phyloP scores from a whole-genome alignment of 2,797 vertebrate genomes.

The Chaunax sp. region DNA sequence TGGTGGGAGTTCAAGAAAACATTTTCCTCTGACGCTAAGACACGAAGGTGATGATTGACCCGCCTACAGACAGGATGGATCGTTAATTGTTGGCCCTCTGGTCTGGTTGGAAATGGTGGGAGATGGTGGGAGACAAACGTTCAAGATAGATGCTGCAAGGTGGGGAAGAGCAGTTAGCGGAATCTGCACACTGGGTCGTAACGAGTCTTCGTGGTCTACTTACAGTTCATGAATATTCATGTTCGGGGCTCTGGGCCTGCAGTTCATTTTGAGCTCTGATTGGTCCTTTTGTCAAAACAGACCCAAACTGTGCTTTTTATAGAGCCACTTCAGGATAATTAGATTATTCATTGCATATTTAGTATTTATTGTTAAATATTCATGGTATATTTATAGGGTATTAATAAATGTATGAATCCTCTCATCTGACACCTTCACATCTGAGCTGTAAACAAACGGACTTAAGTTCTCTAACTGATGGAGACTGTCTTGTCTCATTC shows the following conservation, averaged over 20 bases:
- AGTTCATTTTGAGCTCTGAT: constrained; percentile 39
- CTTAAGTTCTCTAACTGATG: too few relatives aligned
- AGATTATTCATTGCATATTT: constrained; percentile 65
- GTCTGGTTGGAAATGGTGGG: constrained; percentile 42
- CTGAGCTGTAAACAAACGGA: not conserved
- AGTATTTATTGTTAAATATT: constrained; percentile 56
- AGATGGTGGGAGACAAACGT: constrained; percentile 20
- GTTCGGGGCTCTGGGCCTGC: constrained; percentile 40
- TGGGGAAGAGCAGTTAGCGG: constrained; percentile 12
- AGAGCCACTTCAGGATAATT: constrained; percentile 18
- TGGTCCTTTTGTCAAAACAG: constrained; percentile 44
- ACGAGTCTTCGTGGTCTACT: constrained; percentile 46
- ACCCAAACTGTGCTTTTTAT: constrained; percentile 53
- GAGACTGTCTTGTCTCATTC: too few relatives aligned
- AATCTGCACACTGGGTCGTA: constrained; percentile 40
- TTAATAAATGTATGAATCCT: constrained; percentile 34
- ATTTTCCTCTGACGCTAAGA: too few relatives aligned
- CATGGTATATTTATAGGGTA: constrained; percentile 33
- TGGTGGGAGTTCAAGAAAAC: constrained; percentile 5
- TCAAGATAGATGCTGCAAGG: constrained; percentile 18
- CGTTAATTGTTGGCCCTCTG: constrained; percentile 55
- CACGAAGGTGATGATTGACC: constrained; percentile 4
- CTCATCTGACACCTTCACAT: constrained; percentile 25
- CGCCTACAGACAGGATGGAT: constrained; percentile 26
- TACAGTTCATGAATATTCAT: constrained; percentile 61